A percentile compares a stretch with the other conserved stretches of the same genome.
These are phyloP conservation scores for Ifrita kowaldi DNA, from an alignment of 2,113 vertebrate species.

Conservation along the genomic window DNA sequence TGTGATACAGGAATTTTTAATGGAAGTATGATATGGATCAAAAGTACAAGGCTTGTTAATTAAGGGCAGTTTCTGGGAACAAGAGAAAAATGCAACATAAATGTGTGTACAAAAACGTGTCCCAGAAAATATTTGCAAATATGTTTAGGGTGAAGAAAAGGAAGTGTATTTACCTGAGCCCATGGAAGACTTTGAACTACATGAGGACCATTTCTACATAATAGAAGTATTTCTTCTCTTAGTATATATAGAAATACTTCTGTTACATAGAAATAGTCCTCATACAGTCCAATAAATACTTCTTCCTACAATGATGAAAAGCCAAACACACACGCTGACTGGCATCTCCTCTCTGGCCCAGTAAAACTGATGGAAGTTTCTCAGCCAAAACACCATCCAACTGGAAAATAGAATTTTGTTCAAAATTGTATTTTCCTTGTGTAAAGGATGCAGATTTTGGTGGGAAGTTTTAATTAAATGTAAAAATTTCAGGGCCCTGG, in stretches of 20 bases:
- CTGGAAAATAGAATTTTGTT: neutral
- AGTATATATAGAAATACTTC: neutral
- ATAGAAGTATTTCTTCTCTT: neutral
- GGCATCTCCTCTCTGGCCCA: neutral
- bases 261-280: neutral
- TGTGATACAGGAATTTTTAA: neutral
- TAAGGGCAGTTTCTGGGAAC: neutral
- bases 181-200: neutral
- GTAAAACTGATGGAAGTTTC: neutral
- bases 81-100: neutral
- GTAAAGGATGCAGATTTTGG: neutral
- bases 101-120: neutral
- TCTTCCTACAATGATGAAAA: neutral
- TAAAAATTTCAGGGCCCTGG: neutral
- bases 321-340: neutral
- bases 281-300: neutral
- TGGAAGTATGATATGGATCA: neutral
- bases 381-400: neutral
- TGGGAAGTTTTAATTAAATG: neutral
- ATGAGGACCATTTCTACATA: neutral
- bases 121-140: neutral
- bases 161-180: neutral
- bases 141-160: neutral
- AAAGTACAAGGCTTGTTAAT: neutral
- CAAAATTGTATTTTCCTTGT: neutral